A percentile compares a stretch with the other conserved stretches of the same genome.
Evolutionary conservation across 1,140 invertebrate species (phyloP).

Genomic region (Ceratosolen solmsi): DNA sequence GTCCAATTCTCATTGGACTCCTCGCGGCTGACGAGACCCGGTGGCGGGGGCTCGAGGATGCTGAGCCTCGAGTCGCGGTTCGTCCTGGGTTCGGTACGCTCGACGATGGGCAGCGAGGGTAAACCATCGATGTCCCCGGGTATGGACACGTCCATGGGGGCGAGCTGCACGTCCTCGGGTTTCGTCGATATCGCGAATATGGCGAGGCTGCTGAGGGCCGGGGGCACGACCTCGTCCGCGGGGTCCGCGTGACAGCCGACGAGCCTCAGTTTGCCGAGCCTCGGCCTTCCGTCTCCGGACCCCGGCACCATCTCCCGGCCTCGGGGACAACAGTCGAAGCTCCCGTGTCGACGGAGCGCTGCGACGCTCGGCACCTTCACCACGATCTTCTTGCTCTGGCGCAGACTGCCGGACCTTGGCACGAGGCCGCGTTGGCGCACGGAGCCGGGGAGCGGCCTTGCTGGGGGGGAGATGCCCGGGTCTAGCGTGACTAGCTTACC

Average conservation of each 20-base stretch:
- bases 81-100: slow-evolving; percentile 52
- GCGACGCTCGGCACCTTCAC: slow-evolving; percentile 25
- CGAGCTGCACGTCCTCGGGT: slow-evolving; percentile 62
- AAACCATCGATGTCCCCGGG: slow-evolving; percentile 62
- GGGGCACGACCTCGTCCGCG: slow-evolving; percentile 48
- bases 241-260: not conserved
- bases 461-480: not conserved
- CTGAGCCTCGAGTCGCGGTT: slow-evolving; percentile 62
- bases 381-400: slow-evolving; percentile 48
- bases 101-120: slow-evolving; percentile 63
- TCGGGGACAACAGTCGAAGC: slow-evolving; percentile 17
- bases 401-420: not conserved
- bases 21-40: slow-evolving; percentile 65
- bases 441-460: not conserved
- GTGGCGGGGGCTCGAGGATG: slow-evolving; percentile 68
- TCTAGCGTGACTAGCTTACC: slow-evolving; percentile 65
- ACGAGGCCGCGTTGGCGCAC: slow-evolving; percentile 12
- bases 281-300: slow-evolving; percentile 50
- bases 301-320: slow-evolving; percentile 32
- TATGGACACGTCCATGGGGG: slow-evolving; percentile 53
- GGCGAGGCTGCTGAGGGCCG: slow-evolving; percentile 66
- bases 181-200: slow-evolving; percentile 69
- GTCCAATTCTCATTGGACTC: slow-evolving; percentile 71
- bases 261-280: slow-evolving; percentile 47
- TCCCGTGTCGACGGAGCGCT: slow-evolving; percentile 23